phyloP scores from a whole-genome alignment of 2,888 invertebrate species.

The Archips crataeganus region DNA sequence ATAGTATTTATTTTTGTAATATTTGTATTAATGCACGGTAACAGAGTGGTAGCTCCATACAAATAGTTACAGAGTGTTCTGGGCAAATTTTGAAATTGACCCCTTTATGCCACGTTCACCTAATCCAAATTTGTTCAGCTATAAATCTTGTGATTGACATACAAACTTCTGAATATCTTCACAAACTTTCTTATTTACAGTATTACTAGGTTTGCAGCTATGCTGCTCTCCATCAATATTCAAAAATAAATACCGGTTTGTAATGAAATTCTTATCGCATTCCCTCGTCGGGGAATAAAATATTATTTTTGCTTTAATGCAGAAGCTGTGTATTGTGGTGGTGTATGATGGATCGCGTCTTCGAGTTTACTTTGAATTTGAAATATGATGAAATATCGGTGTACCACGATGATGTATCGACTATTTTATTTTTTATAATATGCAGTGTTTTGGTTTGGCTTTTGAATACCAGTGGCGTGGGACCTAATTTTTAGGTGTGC shows the following conservation, averaged over 20 bases:
- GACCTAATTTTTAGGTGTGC: no score
- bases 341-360: constrained; percentile 39
- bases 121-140: no score
- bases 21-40: no score
- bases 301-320: constrained; percentile 59
- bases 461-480: not conserved
- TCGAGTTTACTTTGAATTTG: constrained; percentile 36
- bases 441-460: constrained; percentile 15
- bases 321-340: constrained; percentile 39
- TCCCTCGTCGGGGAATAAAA: constrained; percentile 51
- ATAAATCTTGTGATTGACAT: no score
- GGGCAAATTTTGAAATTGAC: no score
- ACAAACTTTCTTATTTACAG: no score
- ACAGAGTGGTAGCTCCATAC: no score
- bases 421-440: constrained; percentile 18
- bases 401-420: constrained; percentile 33
- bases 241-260: constrained; percentile 46
- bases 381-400: constrained; percentile 40
- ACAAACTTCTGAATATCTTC: no score
- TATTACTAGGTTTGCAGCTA: no score
- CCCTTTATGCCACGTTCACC: no score
- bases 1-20: no score
- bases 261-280: constrained; percentile 67
- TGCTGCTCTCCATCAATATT: constrained; percentile 40
- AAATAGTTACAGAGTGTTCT: no score